phyloP scores from a whole-genome alignment of 2,113 vertebrate genomes.

The Noturus placidus region DNA sequence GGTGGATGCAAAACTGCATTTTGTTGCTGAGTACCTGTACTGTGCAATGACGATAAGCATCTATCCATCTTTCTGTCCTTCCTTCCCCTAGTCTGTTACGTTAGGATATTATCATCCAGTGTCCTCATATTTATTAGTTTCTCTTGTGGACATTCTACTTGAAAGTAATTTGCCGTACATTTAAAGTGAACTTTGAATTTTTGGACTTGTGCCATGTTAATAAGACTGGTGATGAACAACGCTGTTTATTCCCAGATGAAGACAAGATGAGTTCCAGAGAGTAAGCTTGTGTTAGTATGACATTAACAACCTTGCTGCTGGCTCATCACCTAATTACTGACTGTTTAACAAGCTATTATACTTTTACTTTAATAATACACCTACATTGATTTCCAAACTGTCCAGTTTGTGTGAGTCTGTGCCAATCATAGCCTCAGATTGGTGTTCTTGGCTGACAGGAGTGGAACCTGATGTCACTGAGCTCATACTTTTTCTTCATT shows the following conservation, averaged over 20 bases:
- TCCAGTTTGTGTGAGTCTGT: too few relatives aligned
- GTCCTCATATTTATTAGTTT: background rate
- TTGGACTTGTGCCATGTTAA: background rate
- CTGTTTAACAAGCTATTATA: background rate
- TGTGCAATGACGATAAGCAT: background rate
- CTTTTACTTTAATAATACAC: background rate
- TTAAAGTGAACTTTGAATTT: background rate
- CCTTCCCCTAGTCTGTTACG: background rate
- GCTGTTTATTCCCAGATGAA: background rate
- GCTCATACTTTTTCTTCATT: too few relatives aligned
- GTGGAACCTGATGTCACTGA: too few relatives aligned
- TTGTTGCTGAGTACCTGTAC: background rate
- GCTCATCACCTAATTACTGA: slow-evolving; percentile 27
- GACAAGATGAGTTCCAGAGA: slow-evolving; percentile 6
- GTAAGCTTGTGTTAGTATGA: slow-evolving; percentile 31
- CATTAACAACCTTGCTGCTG: slow-evolving; percentile 14
- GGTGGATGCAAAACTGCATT: background rate
- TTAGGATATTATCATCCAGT: background rate
- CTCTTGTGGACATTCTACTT: background rate
- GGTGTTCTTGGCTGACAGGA: too few relatives aligned
- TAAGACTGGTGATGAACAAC: background rate
- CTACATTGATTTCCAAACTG: too few relatives aligned
- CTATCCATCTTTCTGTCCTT: background rate
- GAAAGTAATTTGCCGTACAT: background rate
- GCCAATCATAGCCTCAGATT: too few relatives aligned